These are phyloP conservation scores for Maconellicoccus hirsutus DNA, from an alignment of 1,140 invertebrate genomes.

Conservation along the genomic window DNA sequence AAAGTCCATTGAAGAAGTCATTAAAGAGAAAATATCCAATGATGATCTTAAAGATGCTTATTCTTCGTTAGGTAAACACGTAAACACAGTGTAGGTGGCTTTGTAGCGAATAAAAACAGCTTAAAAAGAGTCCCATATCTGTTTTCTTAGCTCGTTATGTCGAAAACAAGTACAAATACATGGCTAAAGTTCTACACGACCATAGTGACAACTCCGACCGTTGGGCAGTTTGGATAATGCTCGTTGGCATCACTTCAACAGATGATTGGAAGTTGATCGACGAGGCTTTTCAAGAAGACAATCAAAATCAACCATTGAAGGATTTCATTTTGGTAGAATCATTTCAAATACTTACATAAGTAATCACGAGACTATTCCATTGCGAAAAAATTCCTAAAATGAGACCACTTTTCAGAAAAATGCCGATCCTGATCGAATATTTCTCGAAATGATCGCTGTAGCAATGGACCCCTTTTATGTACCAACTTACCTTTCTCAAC, in stretches of 20 bases:
- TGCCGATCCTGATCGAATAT: too few relatives aligned
- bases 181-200: neutral
- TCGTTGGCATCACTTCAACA: neutral
- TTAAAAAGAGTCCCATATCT: too few relatives aligned
- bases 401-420: too few relatives aligned
- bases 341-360: too few relatives aligned
- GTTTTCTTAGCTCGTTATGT: neutral
- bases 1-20: neutral
- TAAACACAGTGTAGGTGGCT: too few relatives aligned
- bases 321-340: neutral
- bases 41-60: neutral
- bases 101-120: too few relatives aligned
- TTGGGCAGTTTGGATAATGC: neutral
- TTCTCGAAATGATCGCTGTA: too few relatives aligned
- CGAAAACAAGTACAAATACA: neutral
- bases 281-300: neutral
- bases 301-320: neutral
- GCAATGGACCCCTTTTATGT: too few relatives aligned
- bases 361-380: too few relatives aligned
- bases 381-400: too few relatives aligned
- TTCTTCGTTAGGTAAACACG: neutral
- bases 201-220: neutral
- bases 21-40: neutral
- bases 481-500: too few relatives aligned
- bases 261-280: neutral